Base-by-base conservation (phyloP, 2,113 vertebrate species). In the Halichoeres trimaculatus region DNA sequence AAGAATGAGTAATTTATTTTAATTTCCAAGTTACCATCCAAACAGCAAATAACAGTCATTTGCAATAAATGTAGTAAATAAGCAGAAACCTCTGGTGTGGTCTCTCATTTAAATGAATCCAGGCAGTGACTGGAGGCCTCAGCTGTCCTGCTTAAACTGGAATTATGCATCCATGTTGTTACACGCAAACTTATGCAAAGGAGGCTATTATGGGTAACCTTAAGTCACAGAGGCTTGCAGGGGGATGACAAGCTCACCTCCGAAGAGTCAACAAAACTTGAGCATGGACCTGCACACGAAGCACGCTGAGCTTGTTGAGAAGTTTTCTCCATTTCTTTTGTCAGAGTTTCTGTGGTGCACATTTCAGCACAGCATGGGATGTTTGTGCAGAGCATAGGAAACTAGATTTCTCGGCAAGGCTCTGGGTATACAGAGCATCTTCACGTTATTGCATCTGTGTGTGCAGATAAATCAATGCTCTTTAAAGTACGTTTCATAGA, bases 201-300 rank as follows among this genome's bases (percentile, higher is more conserved):
- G 30, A 30, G 26, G 53, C 23, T 45, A 8, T 54, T 54, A 30
- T 30, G 52, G 52, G 52, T 54, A 54, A 54, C 52, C 26, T 26
- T 54, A 34, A 54, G 16, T 54, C 24, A n/a, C 45, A n/a, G 45
- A 48, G 45, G 19, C 19, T 20, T 48, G 45, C 17, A 48, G 19
- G 45, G 45, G n/a, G 45, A 48, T 48, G 45, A 48, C 45, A 48
- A n/a, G n/a, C 45, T 48, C 45, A 48, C 45, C 45, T 48, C 45
- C 45, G 10, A 8, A 48, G 19, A n/a, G 45, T 48, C 45, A 48
- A 20, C 45, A 48, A 30, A 30, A 48, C 17, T 9, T 19, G 19
- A 20, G 19, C n/a, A 17, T 20, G 12, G 43, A 19, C 7, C 43
- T 45, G 45, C 17, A 48, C 19, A 10, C 1, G 45, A 20, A 20